Conservation (phyloP, 1,140 invertebrate species). For the Tetramorium parvispinum region DNA sequence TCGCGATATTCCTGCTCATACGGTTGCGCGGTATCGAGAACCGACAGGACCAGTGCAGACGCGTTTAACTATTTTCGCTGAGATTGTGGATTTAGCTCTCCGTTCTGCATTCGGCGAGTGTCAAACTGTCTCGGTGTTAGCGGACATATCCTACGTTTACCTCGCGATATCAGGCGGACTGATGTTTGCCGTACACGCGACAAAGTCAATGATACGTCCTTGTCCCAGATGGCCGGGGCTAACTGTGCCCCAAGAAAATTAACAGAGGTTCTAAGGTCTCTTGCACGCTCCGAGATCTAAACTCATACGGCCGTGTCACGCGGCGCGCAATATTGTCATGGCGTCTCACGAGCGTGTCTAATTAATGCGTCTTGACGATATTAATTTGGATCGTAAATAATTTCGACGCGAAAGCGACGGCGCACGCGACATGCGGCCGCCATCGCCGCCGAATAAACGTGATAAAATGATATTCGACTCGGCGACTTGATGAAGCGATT, state of each 20-base stretch:
- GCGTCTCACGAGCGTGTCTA: slow-evolving; percentile 1
- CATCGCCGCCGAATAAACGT: neutral
- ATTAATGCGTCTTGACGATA: neutral
- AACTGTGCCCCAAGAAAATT: slow-evolving; percentile 29
- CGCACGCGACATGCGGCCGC: neutral
- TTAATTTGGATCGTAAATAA: slow-evolving; percentile 37
- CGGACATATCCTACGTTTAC: neutral
- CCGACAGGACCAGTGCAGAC: neutral
- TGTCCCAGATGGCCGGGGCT: neutral
- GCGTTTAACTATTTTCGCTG: slow-evolving; percentile 32
- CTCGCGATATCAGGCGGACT: neutral
- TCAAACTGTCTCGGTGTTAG: slow-evolving; percentile 13
- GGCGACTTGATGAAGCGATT: neutral
- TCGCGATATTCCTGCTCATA: slow-evolving; percentile 14
- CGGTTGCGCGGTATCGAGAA: neutral
- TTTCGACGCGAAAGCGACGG: neutral
- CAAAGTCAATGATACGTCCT: slow-evolving; percentile 25
- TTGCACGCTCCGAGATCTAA: slow-evolving; percentile 15
- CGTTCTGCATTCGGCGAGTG: slow-evolving; percentile 35
- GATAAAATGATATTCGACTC: neutral
- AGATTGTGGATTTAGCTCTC: slow-evolving; percentile 21
- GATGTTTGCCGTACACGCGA: neutral
- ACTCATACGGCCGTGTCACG: slow-evolving; percentile 39
- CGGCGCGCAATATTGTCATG: slow-evolving; percentile 47
- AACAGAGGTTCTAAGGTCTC: slow-evolving; percentile 39